Evolutionary conservation across 2,113 vertebrate species (phyloP).

Genomic region (Apodemus speciosus): DNA sequence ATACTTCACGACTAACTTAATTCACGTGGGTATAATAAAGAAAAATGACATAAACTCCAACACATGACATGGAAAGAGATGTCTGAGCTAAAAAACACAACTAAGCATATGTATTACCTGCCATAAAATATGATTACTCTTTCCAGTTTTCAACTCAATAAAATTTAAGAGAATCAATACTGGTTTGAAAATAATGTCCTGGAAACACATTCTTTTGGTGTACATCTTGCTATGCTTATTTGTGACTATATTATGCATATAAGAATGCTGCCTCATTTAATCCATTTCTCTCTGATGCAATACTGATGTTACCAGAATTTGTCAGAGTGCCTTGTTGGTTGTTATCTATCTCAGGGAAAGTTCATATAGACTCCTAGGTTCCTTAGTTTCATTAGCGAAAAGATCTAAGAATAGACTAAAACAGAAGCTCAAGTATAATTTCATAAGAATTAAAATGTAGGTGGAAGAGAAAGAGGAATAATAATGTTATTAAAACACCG

Average conservation of each 20-base stretch:
- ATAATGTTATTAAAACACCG: background rate
- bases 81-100: background rate
- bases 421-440: background rate
- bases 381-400: background rate
- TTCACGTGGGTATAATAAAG: background rate
- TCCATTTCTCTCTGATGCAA: background rate
- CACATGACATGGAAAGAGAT: background rate
- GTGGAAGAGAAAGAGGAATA: background rate
- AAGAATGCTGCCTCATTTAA: background rate
- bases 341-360: no score
- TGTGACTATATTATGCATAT: background rate
- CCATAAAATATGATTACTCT: background rate
- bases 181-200: background rate
- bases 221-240: background rate
- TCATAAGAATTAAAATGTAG: background rate
- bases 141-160: background rate
- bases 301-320: background rate
- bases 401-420: background rate
- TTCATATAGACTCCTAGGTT: background rate
- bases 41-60: background rate
- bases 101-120: background rate
- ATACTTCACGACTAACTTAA: constrained; percentile 34
- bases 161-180: background rate
- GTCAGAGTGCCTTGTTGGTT: background rate
- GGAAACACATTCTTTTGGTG: background rate